Evolutionary conservation across 2,113 vertebrate species (phyloP), one percentile per base, ranked within the genome.

Genomic region (Cyprinodon tularosa): DNA sequence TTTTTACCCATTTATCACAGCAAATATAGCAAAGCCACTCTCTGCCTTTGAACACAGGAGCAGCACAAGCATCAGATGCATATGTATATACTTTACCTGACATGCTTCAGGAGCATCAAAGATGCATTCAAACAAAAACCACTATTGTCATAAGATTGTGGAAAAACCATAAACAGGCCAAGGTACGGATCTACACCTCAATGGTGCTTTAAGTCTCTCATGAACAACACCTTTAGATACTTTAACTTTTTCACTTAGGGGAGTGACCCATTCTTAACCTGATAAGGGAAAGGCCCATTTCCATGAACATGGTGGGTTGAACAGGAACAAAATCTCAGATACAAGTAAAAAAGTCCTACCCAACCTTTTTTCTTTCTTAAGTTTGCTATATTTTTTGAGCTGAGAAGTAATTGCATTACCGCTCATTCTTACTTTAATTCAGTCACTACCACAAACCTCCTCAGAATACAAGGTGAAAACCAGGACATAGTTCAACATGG

Each of bases 341-440:
- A 95, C 96, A 95, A 83, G 93, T 80, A 87, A 87, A 92, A 94
- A 94, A 93, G 94, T 94, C 94, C 95, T 94, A 92, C 94, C 95
- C 93, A 89, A 93, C 84, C 93, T 94, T 96, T 96, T 97, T 96
- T 94, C 95, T 96, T 95, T 29, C 29, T 96, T 95, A 93, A 80
- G 71, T 73, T 92, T 96, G 92, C 94, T 94, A 95, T 96, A 96
- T 96, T 97, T 97, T 97, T 98, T 97, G 97, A 98, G 96, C 96
- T 94, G 92, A 95, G 95, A 94, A 95, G 96, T 93, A 93, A 91
- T 91, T 82, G 88, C 89, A 95, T 93, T 74, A 76, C 93, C 95
- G 95, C 95, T 95, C 94, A 93, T 94, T 94, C 80, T 36, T 95
- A 94, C 93, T 94, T 94, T 95, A 86, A 40, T 77, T 84, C 77